These are phyloP conservation scores for Emydura subglobosa DNA, from an alignment of 2,113 vertebrate species.

Conservation along the genomic window DNA sequence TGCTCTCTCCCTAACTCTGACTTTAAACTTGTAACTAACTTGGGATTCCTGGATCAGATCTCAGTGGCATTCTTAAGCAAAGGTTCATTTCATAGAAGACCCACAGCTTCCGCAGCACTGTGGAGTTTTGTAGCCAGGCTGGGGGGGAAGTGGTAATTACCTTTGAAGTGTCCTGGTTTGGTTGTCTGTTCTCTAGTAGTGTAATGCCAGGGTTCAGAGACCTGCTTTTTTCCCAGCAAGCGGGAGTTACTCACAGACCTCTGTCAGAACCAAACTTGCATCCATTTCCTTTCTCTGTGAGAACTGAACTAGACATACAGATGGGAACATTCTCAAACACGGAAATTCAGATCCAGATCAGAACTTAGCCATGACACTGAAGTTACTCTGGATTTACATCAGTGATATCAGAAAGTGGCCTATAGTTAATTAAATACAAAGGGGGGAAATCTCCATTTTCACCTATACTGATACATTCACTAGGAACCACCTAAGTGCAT, in stretches of 20 bases:
- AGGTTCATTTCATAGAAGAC: neutral
- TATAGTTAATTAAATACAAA: neutral
- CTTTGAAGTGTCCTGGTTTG: neutral
- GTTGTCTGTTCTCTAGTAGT: neutral
- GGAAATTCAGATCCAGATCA: neutral
- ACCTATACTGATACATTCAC: accelerated
- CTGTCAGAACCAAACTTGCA: neutral
- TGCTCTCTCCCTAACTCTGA: neutral
- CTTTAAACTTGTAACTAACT: neutral
- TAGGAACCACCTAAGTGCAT: neutral
- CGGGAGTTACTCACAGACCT: neutral
- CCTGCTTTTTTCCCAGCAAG: neutral
- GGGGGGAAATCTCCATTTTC: neutral
- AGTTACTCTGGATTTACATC: neutral
- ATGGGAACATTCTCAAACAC: neutral
- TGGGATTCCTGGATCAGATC: neutral
- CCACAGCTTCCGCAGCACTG: neutral
- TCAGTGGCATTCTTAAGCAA: neutral
- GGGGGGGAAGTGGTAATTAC: neutral
- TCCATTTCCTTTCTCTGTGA: neutral
- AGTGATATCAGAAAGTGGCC: neutral
- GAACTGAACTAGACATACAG: neutral
- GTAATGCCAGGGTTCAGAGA: neutral
- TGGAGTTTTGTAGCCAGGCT: neutral
- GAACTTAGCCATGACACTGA: neutral